phyloP scores from a whole-genome alignment of 2,797 vertebrate species.

The Falco cherrug region DNA sequence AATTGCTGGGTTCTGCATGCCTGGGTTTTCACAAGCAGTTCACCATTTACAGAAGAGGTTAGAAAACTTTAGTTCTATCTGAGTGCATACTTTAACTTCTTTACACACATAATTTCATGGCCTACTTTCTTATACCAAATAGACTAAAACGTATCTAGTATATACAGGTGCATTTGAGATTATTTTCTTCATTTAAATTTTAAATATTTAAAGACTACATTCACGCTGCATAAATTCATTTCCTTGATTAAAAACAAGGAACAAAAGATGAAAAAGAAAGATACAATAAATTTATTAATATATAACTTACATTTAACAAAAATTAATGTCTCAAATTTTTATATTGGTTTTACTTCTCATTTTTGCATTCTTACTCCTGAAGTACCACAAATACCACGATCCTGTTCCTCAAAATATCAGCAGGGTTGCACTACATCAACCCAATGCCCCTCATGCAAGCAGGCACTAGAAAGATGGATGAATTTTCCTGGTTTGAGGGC shows the following conservation, averaged over 20 bases:
- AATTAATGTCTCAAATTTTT: background rate
- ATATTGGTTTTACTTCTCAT: background rate
- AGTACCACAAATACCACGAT: fast-evolving
- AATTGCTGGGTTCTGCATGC: background rate
- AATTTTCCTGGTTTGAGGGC: background rate
- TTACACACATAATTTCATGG: constrained; percentile 64
- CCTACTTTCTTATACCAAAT: constrained; percentile 64
- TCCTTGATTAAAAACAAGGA: background rate
- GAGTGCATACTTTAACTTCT: constrained; percentile 51
- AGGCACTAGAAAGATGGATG: background rate
- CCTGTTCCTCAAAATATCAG: background rate
- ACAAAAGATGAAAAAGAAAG: fast-evolving
- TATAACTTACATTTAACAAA: background rate
- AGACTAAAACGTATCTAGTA: constrained; percentile 67
- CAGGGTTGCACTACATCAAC: background rate
- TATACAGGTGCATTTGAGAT: constrained; percentile 36
- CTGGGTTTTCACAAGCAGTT: constrained; percentile 41
- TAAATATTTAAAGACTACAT: constrained; percentile 68
- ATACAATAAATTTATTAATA: background rate
- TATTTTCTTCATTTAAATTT: constrained; percentile 71
- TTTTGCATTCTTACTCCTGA: background rate
- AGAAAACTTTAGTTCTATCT: constrained; percentile 52
- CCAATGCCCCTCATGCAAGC: fast-evolving
- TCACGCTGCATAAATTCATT: constrained; percentile 41
- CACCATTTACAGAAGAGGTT: constrained; percentile 37